Percentiles rank a stretch among this genome's conserved stretches.
These are phyloP conservation scores for Cepphus grylle DNA, from an alignment of 2,113 vertebrate species.

Conservation along the genomic window DNA sequence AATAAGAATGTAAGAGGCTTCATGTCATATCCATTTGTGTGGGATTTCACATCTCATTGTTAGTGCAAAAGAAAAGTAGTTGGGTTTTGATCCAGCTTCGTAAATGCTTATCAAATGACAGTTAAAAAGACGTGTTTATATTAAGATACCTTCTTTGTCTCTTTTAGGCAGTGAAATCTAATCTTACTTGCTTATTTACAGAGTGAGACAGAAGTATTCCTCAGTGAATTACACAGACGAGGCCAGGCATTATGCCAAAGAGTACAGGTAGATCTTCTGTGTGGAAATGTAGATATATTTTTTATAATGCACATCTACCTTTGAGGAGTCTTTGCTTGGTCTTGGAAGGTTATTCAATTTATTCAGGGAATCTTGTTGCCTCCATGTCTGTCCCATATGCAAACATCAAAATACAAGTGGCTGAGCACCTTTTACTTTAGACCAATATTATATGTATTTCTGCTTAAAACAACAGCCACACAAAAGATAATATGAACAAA, in stretches of 20 bases:
- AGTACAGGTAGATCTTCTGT: background rate
- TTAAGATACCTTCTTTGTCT: background rate
- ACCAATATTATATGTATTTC: background rate
- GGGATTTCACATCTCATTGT: conserved; percentile 23
- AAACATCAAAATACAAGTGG: background rate
- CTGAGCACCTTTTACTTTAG: background rate
- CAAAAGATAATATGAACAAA: background rate
- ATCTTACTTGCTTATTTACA: conserved; percentile 12
- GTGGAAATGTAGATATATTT: background rate
- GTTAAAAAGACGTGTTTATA: conserved; percentile 12
- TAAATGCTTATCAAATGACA: background rate
- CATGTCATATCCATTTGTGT: background rate
- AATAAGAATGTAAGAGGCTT: background rate
- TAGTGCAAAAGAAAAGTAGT: background rate
- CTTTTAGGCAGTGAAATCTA: conserved; percentile 16
- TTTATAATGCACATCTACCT: background rate
- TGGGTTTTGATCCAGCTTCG: background rate
- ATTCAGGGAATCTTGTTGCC: background rate
- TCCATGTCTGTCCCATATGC: background rate
- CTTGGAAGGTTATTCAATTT: background rate
- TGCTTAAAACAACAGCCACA: background rate
- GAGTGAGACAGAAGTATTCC: conserved; percentile 4
- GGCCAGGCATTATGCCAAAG: background rate
- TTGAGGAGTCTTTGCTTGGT: background rate
- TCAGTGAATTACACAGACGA: background rate